Conservation (phyloP, 1,140 invertebrate genomes). For the Akabosia matsudoensis region DNA sequence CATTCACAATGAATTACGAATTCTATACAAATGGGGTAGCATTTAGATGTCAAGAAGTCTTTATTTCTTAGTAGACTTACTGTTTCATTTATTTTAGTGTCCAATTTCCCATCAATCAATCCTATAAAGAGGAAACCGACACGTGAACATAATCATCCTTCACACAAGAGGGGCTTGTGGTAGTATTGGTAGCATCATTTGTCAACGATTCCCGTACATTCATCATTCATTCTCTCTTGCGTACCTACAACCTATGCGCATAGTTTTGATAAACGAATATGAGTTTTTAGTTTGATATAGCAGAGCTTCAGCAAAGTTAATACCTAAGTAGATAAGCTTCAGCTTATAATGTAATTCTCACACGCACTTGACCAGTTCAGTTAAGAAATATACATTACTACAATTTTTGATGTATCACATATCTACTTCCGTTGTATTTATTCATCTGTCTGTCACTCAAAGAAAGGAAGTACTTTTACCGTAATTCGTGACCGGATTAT, state of each 20-base stretch:
- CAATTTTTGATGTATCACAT: neutral
- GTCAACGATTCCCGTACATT: neutral
- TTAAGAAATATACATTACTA: too few species aligned
- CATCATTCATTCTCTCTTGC: conserved; percentile 10
- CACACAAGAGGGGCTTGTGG: neutral
- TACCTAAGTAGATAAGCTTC: too few species aligned
- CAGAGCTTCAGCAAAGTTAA: too few species aligned
- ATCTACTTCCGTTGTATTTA: neutral
- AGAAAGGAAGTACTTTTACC: neutral
- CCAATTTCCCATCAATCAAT: conserved; percentile 15
- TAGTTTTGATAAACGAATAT: too few species aligned
- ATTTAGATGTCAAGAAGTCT: too few species aligned
- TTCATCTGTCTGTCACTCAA: conserved; percentile 1
- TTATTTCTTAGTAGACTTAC: neutral
- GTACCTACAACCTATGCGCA: too few species aligned
- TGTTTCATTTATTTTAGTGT: neutral
- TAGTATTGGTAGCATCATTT: neutral
- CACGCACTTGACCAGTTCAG: too few species aligned
- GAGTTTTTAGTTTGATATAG: too few species aligned
- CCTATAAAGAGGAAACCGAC: neutral
- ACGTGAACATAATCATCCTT: neutral
- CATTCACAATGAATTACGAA: too few species aligned
- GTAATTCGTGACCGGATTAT: conserved; percentile 11
- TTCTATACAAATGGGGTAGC: too few species aligned
- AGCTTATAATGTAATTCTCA: too few species aligned